These are phyloP conservation scores for Drosophila helvetica DNA, from an alignment of 2,888 invertebrate species.

Conservation along the genomic window DNA sequence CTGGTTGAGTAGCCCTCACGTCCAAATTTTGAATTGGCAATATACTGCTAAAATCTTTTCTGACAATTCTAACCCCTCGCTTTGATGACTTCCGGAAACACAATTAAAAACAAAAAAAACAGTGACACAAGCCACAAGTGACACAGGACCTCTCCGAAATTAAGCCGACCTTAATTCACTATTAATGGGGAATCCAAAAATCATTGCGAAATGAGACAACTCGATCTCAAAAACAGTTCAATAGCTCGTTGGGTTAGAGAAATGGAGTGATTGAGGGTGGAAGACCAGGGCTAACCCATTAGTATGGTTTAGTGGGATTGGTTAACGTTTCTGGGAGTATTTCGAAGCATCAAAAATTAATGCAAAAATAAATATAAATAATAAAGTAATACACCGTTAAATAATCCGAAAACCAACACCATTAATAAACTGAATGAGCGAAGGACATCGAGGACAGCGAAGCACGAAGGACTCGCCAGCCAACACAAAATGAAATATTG, in stretches of 20 bases:
- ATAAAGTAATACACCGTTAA: conserved; percentile 82
- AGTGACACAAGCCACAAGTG: too few relatives aligned
- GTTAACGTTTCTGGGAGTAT: conserved; percentile 12
- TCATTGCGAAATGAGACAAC: conserved; percentile 37
- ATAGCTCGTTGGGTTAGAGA: conserved; percentile 31
- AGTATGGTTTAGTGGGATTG: conserved; percentile 40
- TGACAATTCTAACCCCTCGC: too few relatives aligned
- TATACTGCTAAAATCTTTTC: too few relatives aligned
- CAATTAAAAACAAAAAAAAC: too few relatives aligned
- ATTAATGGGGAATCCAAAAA: background rate
- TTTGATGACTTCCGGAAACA: too few relatives aligned
- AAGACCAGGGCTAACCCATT: conserved; percentile 37
- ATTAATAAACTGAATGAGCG: conserved; percentile 77
- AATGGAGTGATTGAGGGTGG: conserved; percentile 8
- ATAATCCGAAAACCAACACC: conserved; percentile 81
- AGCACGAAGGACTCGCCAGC: conserved; percentile 39
- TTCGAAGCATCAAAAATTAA: conserved; percentile 73
- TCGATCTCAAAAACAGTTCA: conserved; percentile 66
- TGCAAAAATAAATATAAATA: conserved; percentile 82
- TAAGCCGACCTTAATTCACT: too few relatives aligned
- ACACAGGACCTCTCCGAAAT: too few relatives aligned
- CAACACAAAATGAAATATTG: conserved; percentile 77
- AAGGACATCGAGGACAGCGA: conserved; percentile 20
- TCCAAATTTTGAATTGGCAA: too few relatives aligned
- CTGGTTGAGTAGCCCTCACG: too few relatives aligned